These are phyloP conservation scores for Ctenicera cuprea DNA, from an alignment of 2,888 invertebrate species.

Conservation along the genomic window DNA sequence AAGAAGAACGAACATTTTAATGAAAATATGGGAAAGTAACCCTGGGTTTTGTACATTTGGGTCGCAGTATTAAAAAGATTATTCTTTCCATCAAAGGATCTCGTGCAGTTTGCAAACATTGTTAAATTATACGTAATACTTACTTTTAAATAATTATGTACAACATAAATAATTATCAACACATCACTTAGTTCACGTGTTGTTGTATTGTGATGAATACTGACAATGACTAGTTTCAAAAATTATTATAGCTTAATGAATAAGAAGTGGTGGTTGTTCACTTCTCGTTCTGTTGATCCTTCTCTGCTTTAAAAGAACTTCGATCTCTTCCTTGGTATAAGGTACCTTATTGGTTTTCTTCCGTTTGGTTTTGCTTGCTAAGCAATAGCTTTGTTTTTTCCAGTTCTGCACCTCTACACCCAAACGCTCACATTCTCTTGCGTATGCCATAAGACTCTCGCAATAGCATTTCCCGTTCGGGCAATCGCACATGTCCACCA, in stretches of 20 bases:
- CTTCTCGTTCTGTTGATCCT: constrained; percentile 52
- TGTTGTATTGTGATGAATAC: constrained; percentile 62
- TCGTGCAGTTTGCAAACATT: constrained; percentile 3
- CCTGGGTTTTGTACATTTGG: background rate
- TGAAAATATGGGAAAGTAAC: too few species aligned
- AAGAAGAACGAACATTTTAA: too few species aligned
- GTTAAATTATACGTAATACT: constrained; percentile 46
- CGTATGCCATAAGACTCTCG: constrained; percentile 92
- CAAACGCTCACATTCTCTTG: constrained; percentile 87
- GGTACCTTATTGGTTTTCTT: constrained; percentile 40
- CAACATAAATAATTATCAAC: constrained; percentile 50
- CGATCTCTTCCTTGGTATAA: constrained; percentile 56
- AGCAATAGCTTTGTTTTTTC: constrained; percentile 73
- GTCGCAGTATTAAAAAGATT: background rate
- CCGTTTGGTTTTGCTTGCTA: constrained; percentile 33
- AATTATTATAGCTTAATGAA: constrained; percentile 53
- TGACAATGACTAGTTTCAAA: constrained; percentile 67
- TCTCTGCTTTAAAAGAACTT: constrained; percentile 47
- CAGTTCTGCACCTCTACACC: constrained; percentile 84
- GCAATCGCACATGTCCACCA: constrained; percentile 91
- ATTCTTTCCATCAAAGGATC: background rate
- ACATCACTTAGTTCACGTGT: constrained; percentile 36
- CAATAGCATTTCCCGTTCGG: constrained; percentile 89
- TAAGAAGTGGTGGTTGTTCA: constrained; percentile 56
- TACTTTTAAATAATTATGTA: constrained; percentile 55